phyloP scores from a whole-genome alignment of 2,888 invertebrate species.

The Sympetrum striolatum region DNA sequence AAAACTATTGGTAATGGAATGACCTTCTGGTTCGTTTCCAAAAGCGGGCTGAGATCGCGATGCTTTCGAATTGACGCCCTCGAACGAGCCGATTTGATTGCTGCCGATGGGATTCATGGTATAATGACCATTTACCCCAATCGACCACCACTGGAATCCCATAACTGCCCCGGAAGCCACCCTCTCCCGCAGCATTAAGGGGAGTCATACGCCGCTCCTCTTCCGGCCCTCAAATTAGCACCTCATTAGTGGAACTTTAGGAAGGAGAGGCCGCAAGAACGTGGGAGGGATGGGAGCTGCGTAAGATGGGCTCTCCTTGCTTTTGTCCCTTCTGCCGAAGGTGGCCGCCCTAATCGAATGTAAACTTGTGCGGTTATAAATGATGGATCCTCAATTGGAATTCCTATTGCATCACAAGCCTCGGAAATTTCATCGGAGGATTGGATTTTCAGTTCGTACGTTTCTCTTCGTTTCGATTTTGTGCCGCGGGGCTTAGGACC shows the following conservation, averaged over 20 bases:
- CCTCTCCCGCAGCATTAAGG: conserved; percentile 1
- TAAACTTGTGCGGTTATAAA: conserved; percentile 19
- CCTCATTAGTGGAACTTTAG: neutral
- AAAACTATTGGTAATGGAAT: too few relatives aligned
- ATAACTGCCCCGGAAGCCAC: neutral
- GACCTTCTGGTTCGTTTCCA: too few relatives aligned
- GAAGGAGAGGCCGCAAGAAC: neutral
- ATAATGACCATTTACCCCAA: conserved; percentile 27
- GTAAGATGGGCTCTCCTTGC: neutral
- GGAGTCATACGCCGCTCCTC: conserved; percentile 24
- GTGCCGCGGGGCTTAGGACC: too few relatives aligned
- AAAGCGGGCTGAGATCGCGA: neutral
- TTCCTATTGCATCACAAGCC: neutral
- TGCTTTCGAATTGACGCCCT: conserved; percentile 4
- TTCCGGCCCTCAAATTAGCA: conserved; percentile 28
- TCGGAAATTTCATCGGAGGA: neutral
- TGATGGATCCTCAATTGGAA: neutral
- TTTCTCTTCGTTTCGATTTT: neutral
- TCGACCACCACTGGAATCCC: neutral
- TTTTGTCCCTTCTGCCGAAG: neutral
- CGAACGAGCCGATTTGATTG: conserved; percentile 23
- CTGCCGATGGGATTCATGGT: conserved; percentile 26
- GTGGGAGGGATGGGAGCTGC: neutral
- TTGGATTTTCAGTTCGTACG: neutral
- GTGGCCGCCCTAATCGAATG: conserved; percentile 8